Percentiles rank a stretch among this genome's conserved stretches.
Conservation (phyloP, 2,888 invertebrate genomes). For the Dichetophora obliterata region DNA sequence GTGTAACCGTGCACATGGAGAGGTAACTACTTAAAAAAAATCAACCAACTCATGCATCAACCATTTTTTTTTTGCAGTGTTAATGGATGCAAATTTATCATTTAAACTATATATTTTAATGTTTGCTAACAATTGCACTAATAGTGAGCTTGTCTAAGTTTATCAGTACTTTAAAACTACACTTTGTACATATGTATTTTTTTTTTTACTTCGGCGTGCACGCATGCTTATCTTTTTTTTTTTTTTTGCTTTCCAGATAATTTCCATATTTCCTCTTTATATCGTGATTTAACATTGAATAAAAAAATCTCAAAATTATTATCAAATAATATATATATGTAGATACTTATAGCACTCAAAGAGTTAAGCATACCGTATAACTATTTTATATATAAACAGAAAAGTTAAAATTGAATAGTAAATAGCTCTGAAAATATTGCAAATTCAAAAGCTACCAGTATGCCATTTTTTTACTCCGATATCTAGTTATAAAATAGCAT, state of each 20-base stretch:
- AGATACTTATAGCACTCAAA: too few species aligned
- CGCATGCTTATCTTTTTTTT: neutral
- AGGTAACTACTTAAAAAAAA: constrained; percentile 14
- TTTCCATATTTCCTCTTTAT: too few species aligned
- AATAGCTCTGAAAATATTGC: too few species aligned
- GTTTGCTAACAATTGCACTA: constrained; percentile 35
- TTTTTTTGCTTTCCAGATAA: neutral
- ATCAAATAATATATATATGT: too few species aligned
- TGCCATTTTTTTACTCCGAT: too few species aligned
- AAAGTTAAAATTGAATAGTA: too few species aligned
- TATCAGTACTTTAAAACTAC: neutral
- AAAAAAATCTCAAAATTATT: too few species aligned
- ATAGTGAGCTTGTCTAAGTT: constrained; percentile 14
- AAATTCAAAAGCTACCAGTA: too few species aligned
- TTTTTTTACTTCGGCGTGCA: neutral
- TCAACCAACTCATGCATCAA: constrained; percentile 9
- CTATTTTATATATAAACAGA: too few species aligned
- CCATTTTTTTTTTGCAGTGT: neutral
- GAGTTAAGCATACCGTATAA: too few species aligned
- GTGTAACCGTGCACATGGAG: constrained; percentile 35
- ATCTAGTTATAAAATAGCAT: too few species aligned
- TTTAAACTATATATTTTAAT: neutral
- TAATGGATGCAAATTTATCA: neutral
- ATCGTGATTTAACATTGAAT: too few species aligned
- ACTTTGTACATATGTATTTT: constrained; percentile 18